Evolutionary conservation across 2,888 invertebrate genomes (phyloP), one percentile per base, ranked within the genome.

Genomic region (Micoletzkya japonica): DNA sequence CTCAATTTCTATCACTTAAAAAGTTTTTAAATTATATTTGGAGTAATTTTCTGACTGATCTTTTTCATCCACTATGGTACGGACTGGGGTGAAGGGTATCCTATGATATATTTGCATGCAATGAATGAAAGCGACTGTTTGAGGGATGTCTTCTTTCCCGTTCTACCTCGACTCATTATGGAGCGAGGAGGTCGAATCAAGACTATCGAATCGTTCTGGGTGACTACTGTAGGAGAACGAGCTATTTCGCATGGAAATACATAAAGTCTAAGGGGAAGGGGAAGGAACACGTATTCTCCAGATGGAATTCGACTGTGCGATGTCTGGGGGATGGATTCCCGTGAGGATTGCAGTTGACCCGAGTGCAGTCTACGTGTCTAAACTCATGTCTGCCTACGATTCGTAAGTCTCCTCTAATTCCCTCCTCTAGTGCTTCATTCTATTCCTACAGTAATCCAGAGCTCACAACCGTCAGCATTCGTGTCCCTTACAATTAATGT

Each of bases 261-360:
- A 59, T 34, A 20, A 59, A n/a, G 20, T 7, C 36, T 24, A 36
- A 24, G 36, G 4, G 24, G 44, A 14, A 3, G 24, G 4, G 14
- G 30, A 57, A 4, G 14, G 26, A 34, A 20, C 34, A 2, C 28
- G 39, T 49, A 44, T 6, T 32, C 36, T 61, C 49, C 28, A 61
- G 61, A 49, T 61, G 30, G 61, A 61, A 49, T 61, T 61, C 49
- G 61, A 61, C 30, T 61, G 61, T 44, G 30, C 61, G 24, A 61
- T 61, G 61, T 17, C 32, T 4, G 61, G 61, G n/a, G 37, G 2
- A 20, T 6, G 6, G n/a, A 17, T 61, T 6, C 20, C n/a, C 30
- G 61, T 61, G 17, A 28, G 61, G n/a, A 61, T 61, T n/a, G 61
- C 61, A 4, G 49, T 61, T 14, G 61, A 61, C 49, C 26, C 61